Conservation (phyloP, 2,888 invertebrate species). For the Melolontha melolontha region DNA sequence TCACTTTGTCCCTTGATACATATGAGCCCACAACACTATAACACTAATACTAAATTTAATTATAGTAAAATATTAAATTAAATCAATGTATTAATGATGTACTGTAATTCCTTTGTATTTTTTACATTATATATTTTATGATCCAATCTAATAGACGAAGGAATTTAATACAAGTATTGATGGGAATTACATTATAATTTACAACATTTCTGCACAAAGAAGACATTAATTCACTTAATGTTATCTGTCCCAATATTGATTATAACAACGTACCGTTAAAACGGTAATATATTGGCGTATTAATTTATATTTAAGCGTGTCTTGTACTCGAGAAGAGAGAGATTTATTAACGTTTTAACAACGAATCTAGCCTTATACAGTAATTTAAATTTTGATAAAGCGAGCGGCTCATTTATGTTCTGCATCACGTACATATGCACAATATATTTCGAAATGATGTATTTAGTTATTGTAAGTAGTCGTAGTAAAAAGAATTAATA, state of each 20-base stretch:
- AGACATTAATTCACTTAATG: slow-evolving; percentile 19
- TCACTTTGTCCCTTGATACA: too few species aligned
- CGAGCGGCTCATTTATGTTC: slow-evolving; percentile 14
- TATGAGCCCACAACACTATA: too few species aligned
- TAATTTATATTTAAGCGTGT: slow-evolving; percentile 27
- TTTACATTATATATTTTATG: too few species aligned
- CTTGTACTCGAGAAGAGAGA: neutral
- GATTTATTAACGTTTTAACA: slow-evolving; percentile 20
- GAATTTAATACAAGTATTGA: slow-evolving; percentile 8
- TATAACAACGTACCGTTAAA: slow-evolving; percentile 17
- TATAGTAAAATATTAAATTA: too few species aligned
- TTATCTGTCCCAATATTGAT: slow-evolving; percentile 25
- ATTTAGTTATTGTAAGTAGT: slow-evolving; percentile 9
- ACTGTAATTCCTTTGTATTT: too few species aligned
- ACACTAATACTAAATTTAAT: too few species aligned
- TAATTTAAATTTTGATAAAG: slow-evolving; percentile 23
- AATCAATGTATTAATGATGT: too few species aligned
- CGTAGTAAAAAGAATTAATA: slow-evolving; percentile 6
- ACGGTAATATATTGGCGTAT: slow-evolving; percentile 17
- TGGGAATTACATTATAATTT: slow-evolving; percentile 25
- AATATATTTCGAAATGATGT: neutral
- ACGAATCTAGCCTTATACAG: slow-evolving; percentile 2
- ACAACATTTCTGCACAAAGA: slow-evolving; percentile 17
- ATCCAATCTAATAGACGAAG: neutral
- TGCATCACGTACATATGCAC: neutral